Evolutionary conservation across 2,113 vertebrate species (phyloP), one percentile per base, ranked within the genome.

Genomic region (Macquaria australasica): DNA sequence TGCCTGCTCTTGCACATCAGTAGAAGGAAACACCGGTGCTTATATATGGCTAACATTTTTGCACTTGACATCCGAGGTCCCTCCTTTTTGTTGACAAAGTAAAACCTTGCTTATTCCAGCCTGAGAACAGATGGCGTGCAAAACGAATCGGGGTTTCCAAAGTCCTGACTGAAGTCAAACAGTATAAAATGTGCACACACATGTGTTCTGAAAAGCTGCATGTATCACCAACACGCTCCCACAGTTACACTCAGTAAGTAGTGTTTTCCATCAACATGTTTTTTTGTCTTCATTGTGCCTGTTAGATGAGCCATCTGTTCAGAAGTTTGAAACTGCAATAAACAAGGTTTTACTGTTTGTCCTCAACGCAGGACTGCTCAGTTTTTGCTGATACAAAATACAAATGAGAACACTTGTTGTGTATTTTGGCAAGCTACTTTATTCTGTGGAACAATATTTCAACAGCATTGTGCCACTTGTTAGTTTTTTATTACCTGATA

Each of bases 321-420:
- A 39, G 25, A 48, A 53, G 73, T 81, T 71, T 82, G 3, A 79
- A 79, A 58, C 74, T 70, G 84, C 53, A 67, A 55, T 79, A 71
- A 88, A 89, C 83, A 83, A 77, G 70, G 82, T 90, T 91, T 85
- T 77, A 66, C 81, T 60, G 73, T 85, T 70, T 64, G 75, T 81
- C 43, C 18, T 78, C 50, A n/a, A 63, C 39, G 43, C 59, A 67
- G 53, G 25, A 56, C 55, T 60, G 70, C 51, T 43, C 45, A 69
- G 25, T 48, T 83, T 66, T 56, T 77, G 41, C 66, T 85, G 82
- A 90, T 53, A 31, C 66, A 56, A 74, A 72, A 14, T 56, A 25
- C 20, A 60, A 77, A 73, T 39, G 12, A 71, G 21, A 81, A 56
- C 43, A 15, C 70, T 2, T 43, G 11, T 77, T 25, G 25, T 64